Percentiles rank a stretch among this genome's conserved stretches.
Conservation (phyloP, 2,797 vertebrate species). For the Pipistrellus nathusii region DNA sequence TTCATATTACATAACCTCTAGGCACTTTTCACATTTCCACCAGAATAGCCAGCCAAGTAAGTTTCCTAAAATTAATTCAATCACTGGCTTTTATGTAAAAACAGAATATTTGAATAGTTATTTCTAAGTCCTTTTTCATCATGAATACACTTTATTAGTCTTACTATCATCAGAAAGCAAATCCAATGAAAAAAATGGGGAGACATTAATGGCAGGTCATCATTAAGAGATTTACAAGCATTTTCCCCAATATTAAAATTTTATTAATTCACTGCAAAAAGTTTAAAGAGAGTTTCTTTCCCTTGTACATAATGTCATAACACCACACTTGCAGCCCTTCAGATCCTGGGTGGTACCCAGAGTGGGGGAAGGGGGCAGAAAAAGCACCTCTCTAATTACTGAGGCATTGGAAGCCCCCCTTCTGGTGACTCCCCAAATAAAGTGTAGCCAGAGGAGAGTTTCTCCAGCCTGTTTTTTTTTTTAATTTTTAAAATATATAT, state of each 20-base stretch:
- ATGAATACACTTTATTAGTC: not conserved
- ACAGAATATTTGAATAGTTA: not conserved
- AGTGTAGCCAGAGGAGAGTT: constrained; percentile 12
- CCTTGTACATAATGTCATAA: not conserved
- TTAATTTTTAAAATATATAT: too few species aligned
- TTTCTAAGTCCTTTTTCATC: constrained; percentile 35
- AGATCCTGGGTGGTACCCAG: not conserved
- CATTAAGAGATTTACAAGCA: not conserved
- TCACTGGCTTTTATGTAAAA: not conserved
- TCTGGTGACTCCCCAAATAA: not conserved
- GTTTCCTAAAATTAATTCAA: constrained; percentile 33
- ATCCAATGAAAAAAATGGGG: not conserved
- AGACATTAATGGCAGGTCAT: not conserved
- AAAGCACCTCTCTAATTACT: not conserved
- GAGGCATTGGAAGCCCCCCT: not conserved
- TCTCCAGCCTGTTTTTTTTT: constrained; percentile 1
- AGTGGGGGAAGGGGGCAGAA: not conserved
- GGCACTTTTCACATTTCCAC: constrained; percentile 42
- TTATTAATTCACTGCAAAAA: not conserved
- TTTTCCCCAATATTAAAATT: not conserved
- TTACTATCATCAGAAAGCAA: constrained; percentile 48
- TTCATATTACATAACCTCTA: not conserved
- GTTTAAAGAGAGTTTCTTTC: not conserved
- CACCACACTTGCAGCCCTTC: not conserved
- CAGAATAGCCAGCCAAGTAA: not conserved